Percentiles rank a stretch among this genome's conserved stretches.
phyloP scores from a whole-genome alignment of 2,888 invertebrate species.

The Oscheius myriophilus region DNA sequence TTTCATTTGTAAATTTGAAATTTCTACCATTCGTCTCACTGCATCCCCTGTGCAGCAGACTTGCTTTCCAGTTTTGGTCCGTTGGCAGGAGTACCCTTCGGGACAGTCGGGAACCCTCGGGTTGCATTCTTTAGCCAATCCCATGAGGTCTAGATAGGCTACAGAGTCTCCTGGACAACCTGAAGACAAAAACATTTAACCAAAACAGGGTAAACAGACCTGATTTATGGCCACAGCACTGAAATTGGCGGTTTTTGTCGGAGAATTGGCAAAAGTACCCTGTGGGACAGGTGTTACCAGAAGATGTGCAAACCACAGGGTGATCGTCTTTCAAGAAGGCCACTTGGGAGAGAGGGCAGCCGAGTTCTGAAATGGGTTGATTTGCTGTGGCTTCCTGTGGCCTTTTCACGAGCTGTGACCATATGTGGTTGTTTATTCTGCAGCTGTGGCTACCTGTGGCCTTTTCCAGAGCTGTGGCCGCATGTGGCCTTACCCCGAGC shows the following conservation, averaged over 20 bases:
- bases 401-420: no score
- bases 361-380: conserved; percentile 49
- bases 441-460: no score
- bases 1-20: neutral
- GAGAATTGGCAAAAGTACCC: conserved; percentile 68
- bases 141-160: conserved; percentile 60
- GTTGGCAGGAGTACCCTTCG: conserved; percentile 56
- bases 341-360: conserved; percentile 62
- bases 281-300: conserved; percentile 54
- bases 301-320: conserved; percentile 53
- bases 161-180: conserved; percentile 62
- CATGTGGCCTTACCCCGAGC: no score
- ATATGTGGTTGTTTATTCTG: no score
- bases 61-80: conserved; percentile 38
- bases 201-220: conserved; percentile 27
- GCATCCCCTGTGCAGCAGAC: conserved; percentile 56
- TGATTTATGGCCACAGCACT: conserved; percentile 60
- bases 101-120: conserved; percentile 51
- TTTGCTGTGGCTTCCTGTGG: no score
- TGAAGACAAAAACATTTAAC: conserved; percentile 21
- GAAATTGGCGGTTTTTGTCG: conserved; percentile 66
- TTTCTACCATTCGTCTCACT: conserved; percentile 9
- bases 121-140: conserved; percentile 55
- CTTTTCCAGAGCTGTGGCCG: no score
- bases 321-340: conserved; percentile 49